Evolutionary conservation across 2,797 vertebrate genomes (phyloP).

Genomic region (Myoxocephalus aenaeus): DNA sequence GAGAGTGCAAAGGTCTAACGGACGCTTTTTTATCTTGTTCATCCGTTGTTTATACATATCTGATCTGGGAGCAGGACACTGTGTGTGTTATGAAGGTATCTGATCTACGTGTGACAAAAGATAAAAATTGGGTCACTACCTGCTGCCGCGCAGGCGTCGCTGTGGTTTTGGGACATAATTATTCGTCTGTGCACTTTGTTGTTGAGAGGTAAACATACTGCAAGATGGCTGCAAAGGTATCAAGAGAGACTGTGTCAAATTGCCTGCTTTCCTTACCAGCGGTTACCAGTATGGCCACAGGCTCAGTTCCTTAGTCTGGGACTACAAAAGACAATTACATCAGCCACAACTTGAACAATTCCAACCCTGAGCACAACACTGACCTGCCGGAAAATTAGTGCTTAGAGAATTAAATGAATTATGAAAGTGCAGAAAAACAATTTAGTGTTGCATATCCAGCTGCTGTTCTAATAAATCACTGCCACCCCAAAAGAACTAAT

Average conservation of each 20-base stretch:
- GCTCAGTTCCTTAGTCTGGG: slow-evolving; percentile 41
- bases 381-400: slow-evolving; percentile 73
- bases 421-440: slow-evolving; percentile 82
- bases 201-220: slow-evolving; percentile 24
- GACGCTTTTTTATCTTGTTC: slow-evolving; percentile 16
- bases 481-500: slow-evolving; percentile 80
- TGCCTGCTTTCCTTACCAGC: slow-evolving; percentile 27
- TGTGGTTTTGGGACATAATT: slow-evolving; percentile 49
- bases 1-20: slow-evolving; percentile 13
- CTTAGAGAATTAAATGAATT: slow-evolving; percentile 82
- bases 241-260: slow-evolving; percentile 39
- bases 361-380: slow-evolving; percentile 69
- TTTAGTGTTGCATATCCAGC: slow-evolving; percentile 79
- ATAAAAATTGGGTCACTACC: slow-evolving; percentile 22
- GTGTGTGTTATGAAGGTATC: slow-evolving; percentile 12
- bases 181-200: slow-evolving; percentile 29
- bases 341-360: slow-evolving; percentile 63
- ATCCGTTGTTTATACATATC: slow-evolving; percentile 24
- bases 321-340: slow-evolving; percentile 55
- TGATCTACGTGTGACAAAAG: slow-evolving; percentile 36
- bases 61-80: slow-evolving; percentile 7
- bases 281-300: slow-evolving; percentile 41
- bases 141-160: slow-evolving; percentile 23
- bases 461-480: slow-evolving; percentile 82
- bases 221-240: slow-evolving; percentile 30